phyloP scores from a whole-genome alignment of 2,888 invertebrate genomes.

The Byasa hedistus region DNA sequence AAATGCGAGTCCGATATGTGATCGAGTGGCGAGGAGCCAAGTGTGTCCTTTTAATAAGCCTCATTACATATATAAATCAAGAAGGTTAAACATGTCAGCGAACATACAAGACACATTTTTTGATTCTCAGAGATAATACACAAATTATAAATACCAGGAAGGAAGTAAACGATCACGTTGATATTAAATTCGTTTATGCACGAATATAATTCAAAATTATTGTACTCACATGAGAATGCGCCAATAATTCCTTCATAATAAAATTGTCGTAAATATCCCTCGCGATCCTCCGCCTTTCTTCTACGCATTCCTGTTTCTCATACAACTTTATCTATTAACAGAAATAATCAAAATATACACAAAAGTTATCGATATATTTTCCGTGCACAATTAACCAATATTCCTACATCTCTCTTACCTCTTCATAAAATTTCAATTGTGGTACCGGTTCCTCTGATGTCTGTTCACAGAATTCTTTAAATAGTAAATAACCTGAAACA shows the following conservation, averaged over 20 bases:
- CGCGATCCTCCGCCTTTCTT: conserved; percentile 96
- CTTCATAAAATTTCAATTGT: conserved; percentile 99
- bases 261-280: conserved; percentile 99
- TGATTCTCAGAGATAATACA: no score
- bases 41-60: conserved; percentile 53
- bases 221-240: conserved; percentile 96
- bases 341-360: conserved; percentile 33
- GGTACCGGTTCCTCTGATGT: conserved; percentile 97
- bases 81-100: no score
- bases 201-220: conserved; percentile 4
- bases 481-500: conserved; percentile 96
- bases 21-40: conserved; percentile 50
- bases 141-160: no score
- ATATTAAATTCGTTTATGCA: conserved; percentile 15
- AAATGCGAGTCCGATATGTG: conserved; percentile 1
- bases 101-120: no score
- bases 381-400: conserved; percentile 14
- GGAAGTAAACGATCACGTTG: conserved; percentile 1
- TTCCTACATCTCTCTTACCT: conserved; percentile 82
- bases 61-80: conserved; percentile 54
- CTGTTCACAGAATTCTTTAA: conserved; percentile 99
- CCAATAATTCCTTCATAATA: conserved; percentile 99
- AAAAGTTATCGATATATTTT: no score
- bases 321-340: conserved; percentile 95
- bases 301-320: conserved; percentile 98